Percentiles rank a stretch among this genome's conserved stretches.
These are phyloP conservation scores for Apteryx mantelli DNA, from an alignment of 2,113 vertebrate genomes.

Conservation along the genomic window DNA sequence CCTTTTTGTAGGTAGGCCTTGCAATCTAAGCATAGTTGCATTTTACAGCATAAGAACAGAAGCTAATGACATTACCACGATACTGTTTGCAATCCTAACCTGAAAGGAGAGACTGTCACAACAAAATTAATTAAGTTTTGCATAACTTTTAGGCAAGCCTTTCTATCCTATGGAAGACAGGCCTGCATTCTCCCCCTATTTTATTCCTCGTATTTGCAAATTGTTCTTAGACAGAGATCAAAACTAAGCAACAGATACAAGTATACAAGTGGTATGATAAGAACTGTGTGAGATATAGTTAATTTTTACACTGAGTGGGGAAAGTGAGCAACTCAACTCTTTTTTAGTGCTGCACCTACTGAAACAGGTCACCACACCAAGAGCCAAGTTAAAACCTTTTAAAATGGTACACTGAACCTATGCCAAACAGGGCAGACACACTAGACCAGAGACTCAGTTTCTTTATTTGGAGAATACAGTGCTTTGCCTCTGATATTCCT, in stretches of 20 bases:
- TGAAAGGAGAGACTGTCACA: not conserved
- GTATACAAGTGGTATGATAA: not conserved
- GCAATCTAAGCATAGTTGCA: not conserved
- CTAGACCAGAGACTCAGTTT: not conserved
- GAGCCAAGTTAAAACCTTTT: not conserved
- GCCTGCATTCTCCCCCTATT: not conserved
- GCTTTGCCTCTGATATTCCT: not conserved
- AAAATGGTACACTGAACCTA: not conserved
- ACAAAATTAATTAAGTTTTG: not conserved
- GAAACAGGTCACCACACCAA: not conserved
- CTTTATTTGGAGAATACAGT: not conserved
- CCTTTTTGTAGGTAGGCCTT: not conserved
- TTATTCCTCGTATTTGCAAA: not conserved
- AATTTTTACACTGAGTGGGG: not conserved
- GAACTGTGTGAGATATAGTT: not conserved
- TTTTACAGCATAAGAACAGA: not conserved
- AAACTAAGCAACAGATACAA: not conserved
- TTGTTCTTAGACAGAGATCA: not conserved
- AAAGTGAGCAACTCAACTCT: not conserved
- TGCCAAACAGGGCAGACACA: not conserved
- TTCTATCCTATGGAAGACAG: not conserved
- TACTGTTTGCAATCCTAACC: not conserved
- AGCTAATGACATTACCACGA: not conserved
- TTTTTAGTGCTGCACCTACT: not conserved
- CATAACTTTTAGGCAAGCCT: not conserved